Evolutionary conservation across 2,888 invertebrate species (phyloP), one percentile per base, ranked within the genome.

Genomic region (Microplitis deprimator): DNA sequence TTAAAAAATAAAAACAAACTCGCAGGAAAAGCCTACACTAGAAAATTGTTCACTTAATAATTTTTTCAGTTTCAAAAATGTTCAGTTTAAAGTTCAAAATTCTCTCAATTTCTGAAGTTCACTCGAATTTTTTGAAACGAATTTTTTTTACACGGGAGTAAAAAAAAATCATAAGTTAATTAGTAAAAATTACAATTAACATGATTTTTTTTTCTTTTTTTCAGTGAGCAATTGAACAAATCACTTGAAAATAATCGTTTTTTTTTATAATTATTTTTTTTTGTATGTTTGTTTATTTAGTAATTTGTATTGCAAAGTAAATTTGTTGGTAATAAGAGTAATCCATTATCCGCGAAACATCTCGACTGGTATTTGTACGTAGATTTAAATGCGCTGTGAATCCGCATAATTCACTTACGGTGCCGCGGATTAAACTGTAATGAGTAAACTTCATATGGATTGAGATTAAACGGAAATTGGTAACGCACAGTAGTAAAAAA

Each of bases 221-320:
- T 50, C 10, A 10, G 41, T 41, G 29, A 29, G 29, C 10, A 41
- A 41, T 41, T 41, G 10, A 7, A 41, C 41, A 10, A 10, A 41
- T 41, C 29, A 29, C 29, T 29, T 29, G 29, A 29, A 29, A 29
- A 29, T 20, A 20, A 2, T 20, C 2, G 1, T 20, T 20, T 20
- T 82, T 81, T 82, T 79, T 76, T 80, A 77, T 78, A 71, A 6
- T 68, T 73, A 75, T 67, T 74, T 71, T 73, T 73, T 80, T 79
- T 75, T 64, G 40, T 20, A 4, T 29, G 29, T 29, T 29, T 29
- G 29, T 29, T 29, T 29, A 69, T 61, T 69, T 59, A 62, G 41
- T 29, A 38, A 38, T 65, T 29, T 6, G 29, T n/a, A n/a, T 16
- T 16, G 7, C 65, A 1, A 29, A 6, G 50, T 8, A 50, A 50